These are phyloP conservation scores for Urocitellus parryii DNA, from an alignment of 2,113 vertebrate species.

Conservation along the genomic window DNA sequence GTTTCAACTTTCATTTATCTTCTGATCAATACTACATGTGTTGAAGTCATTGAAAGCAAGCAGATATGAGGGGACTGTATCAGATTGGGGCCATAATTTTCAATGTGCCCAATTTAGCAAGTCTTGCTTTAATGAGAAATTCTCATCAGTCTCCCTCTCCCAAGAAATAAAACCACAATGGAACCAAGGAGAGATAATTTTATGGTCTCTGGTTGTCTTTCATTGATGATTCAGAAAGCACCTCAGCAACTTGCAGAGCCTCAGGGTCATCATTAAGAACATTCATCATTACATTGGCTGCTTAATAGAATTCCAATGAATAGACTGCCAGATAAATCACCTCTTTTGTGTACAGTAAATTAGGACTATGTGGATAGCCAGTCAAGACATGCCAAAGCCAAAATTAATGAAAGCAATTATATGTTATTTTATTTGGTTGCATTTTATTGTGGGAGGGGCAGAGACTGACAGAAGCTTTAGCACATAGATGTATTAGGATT, in stretches of 20 bases:
- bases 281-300: slow-evolving; percentile 45
- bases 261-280: slow-evolving; percentile 9
- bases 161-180: slow-evolving; percentile 29
- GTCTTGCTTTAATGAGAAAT: slow-evolving; percentile 37
- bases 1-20: slow-evolving; percentile 65
- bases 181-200: background rate
- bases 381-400: slow-evolving; percentile 34
- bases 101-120: background rate
- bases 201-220: slow-evolving; percentile 17
- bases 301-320: slow-evolving; percentile 51
- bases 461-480: background rate
- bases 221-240: slow-evolving; percentile 50
- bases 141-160: slow-evolving; percentile 33
- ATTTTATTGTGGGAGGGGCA: background rate
- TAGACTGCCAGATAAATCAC: slow-evolving; percentile 53
- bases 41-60: slow-evolving; percentile 15
- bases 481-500: background rate
- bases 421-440: slow-evolving; percentile 3
- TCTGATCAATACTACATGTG: slow-evolving; percentile 42
- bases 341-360: slow-evolving; percentile 58
- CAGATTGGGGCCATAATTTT: background rate
- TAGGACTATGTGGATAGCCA: slow-evolving; percentile 25
- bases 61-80: background rate
- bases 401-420: slow-evolving; percentile 58
- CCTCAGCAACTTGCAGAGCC: slow-evolving; percentile 37